These are phyloP conservation scores for Portevinia maculata DNA, from an alignment of 2,888 invertebrate species.

Conservation along the genomic window DNA sequence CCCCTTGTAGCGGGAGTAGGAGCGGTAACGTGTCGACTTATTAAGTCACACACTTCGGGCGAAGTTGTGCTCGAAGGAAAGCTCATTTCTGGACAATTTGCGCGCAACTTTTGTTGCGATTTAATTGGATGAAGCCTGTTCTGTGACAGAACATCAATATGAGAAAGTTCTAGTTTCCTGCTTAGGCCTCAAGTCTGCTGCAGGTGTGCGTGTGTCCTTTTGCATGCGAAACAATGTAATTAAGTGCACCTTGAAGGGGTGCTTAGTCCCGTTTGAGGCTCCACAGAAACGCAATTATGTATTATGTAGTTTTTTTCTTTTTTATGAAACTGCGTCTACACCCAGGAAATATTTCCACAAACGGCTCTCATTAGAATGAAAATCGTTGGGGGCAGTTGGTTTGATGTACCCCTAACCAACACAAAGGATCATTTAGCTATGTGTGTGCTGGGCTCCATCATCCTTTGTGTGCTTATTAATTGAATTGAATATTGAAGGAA, in stretches of 20 bases:
- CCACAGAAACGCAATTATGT: conserved; percentile 7
- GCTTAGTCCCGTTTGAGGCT: not conserved
- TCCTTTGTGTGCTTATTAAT: conserved; percentile 60
- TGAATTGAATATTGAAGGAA: conserved; percentile 72
- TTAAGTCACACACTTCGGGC: conserved; percentile 58
- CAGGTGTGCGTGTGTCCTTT: conserved; percentile 1
- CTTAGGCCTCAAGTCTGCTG: not conserved
- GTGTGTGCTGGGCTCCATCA: not conserved
- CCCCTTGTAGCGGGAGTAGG: conserved; percentile 27
- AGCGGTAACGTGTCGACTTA: conserved; percentile 34
- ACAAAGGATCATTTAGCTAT: conserved; percentile 25
- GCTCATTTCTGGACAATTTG: conserved; percentile 11
- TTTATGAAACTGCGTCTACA: conserved; percentile 30
- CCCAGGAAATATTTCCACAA: conserved; percentile 57
- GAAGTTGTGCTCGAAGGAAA: conserved; percentile 7
- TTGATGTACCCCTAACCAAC: not conserved
- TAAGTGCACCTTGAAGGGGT: conserved; percentile 11
- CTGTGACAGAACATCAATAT: conserved; percentile 35
- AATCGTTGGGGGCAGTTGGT: conserved; percentile 6
- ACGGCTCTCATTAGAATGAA: conserved; percentile 43
- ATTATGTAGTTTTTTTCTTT: too few species aligned
- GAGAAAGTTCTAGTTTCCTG: not conserved
- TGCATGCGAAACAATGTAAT: conserved; percentile 19
- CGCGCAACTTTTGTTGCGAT: conserved; percentile 57
- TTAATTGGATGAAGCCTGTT: conserved; percentile 50